Conservation (phyloP, 2,888 invertebrate species). For the Temnothorax unifasciatus region DNA sequence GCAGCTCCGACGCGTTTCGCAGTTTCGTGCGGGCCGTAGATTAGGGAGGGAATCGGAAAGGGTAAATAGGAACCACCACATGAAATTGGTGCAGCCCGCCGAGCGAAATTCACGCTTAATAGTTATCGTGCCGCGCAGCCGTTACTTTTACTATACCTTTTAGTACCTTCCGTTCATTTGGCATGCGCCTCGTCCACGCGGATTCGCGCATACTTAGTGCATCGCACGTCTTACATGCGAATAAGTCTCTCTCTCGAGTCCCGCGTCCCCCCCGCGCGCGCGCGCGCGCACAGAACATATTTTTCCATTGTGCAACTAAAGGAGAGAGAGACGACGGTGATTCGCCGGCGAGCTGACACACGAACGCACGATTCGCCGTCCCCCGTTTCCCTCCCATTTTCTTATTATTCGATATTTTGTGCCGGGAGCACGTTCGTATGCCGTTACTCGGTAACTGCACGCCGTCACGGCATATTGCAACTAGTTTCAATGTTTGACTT, state of each 20-base stretch:
- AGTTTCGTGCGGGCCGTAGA: conserved; percentile 46
- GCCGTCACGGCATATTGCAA: conserved; percentile 76
- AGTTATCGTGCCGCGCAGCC: conserved; percentile 52
- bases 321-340: conserved; percentile 73
- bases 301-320: conserved; percentile 64
- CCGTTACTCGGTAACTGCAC: conserved; percentile 75
- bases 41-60: conserved; percentile 30
- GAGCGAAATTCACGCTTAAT: conserved; percentile 42
- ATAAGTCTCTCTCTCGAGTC: conserved; percentile 1
- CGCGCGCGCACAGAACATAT: conserved; percentile 40
- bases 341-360: conserved; percentile 66
- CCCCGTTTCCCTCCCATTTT: conserved; percentile 65
- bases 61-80: conserved; percentile 9
- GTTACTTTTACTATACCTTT: conserved; percentile 48
- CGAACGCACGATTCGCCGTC: conserved; percentile 53
- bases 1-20: background rate
- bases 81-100: conserved; percentile 33
- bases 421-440: conserved; percentile 82
- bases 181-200: conserved; percentile 29
- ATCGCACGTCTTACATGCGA: conserved; percentile 58
- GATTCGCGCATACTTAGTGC: conserved; percentile 25
- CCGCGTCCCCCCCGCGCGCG: conserved; percentile 18
- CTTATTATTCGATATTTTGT: conserved; percentile 84
- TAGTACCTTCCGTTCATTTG: conserved; percentile 36
- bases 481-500: conserved; percentile 71